Conservation (phyloP, 1,140 invertebrate species). For the Drosophila orosa region DNA sequence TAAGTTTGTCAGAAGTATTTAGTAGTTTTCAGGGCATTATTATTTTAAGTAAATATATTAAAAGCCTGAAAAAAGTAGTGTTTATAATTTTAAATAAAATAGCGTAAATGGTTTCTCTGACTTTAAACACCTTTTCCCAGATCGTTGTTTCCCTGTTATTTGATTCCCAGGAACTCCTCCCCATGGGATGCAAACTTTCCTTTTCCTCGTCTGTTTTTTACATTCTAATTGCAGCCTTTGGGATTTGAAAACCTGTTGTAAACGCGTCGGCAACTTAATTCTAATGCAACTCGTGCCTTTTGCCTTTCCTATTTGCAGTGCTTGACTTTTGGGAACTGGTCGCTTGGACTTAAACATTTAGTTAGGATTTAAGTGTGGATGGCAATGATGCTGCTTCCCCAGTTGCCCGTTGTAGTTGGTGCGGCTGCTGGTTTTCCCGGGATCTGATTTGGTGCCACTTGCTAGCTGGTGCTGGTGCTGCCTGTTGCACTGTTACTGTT, state of each 20-base stretch:
- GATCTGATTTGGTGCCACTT: conserved; percentile 57
- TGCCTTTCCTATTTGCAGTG: conserved; percentile 55
- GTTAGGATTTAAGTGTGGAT: conserved; percentile 46
- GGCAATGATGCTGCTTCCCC: conserved; percentile 53
- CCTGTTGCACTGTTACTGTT: conserved; percentile 36
- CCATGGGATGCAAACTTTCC: conserved; percentile 45
- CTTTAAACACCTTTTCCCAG: conserved; percentile 5
- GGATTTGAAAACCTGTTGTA: conserved; percentile 33
- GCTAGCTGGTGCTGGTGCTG: conserved; percentile 29
- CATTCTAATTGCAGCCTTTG: conserved; percentile 42
- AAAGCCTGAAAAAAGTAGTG: too few relatives aligned
- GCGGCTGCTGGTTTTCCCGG: conserved; percentile 43
- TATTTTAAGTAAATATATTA: too few relatives aligned
- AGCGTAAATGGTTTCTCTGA: neutral
- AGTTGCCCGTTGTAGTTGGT: conserved; percentile 37
- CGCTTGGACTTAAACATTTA: conserved; percentile 36
- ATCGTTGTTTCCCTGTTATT: neutral
- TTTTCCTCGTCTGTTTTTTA: conserved; percentile 11
- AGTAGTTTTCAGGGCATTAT: too few relatives aligned
- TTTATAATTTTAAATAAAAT: neutral
- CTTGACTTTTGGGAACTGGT: conserved; percentile 56
- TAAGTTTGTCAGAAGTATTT: neutral
- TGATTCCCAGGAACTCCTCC: conserved; percentile 17
- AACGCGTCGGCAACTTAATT: conserved; percentile 60
- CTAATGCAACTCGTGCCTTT: conserved; percentile 57